These are phyloP conservation scores for Erythrocebus patas DNA, from an alignment of 2,113 vertebrate genomes.

Conservation along the genomic window DNA sequence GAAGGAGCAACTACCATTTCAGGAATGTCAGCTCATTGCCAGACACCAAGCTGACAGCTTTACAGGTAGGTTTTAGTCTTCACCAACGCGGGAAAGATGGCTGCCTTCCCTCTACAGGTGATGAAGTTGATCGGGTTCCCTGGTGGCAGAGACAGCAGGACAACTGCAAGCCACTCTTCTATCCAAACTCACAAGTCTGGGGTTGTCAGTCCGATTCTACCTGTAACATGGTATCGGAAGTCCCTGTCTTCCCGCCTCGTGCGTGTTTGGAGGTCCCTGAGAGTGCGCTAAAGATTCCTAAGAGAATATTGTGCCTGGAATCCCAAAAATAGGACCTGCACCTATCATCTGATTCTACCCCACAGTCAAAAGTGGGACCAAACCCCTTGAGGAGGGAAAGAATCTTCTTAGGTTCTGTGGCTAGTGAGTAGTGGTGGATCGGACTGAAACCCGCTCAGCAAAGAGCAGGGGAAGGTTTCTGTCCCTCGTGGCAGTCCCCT, in stretches of 20 bases:
- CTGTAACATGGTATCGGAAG: rapidly evolving
- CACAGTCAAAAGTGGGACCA: not conserved
- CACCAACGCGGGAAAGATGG: rapidly evolving
- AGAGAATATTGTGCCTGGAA: not conserved
- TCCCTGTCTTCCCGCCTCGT: not conserved
- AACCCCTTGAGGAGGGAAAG: rapidly evolving
- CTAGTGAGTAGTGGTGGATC: rapidly evolving
- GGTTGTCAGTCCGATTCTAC: rapidly evolving
- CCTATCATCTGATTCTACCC: not conserved
- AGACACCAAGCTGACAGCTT: rapidly evolving
- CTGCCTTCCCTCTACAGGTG: not conserved
- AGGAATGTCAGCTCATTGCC: rapidly evolving
- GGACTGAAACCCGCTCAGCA: not conserved
- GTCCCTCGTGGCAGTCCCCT: not conserved
- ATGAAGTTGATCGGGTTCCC: rapidly evolving
- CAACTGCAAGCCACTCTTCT: rapidly evolving
- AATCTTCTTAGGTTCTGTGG: rapidly evolving
- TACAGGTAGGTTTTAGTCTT: rapidly evolving
- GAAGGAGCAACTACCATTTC: rapidly evolving
- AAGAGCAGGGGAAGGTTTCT: not conserved
- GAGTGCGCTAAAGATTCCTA: not conserved
- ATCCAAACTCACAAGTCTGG: rapidly evolving
- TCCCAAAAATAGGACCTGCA: not conserved
- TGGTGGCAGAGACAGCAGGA: rapidly evolving
- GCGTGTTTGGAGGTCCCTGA: no score